These are phyloP conservation scores for Acomys russatus DNA, from an alignment of 2,797 vertebrate genomes.

Conservation along the genomic window DNA sequence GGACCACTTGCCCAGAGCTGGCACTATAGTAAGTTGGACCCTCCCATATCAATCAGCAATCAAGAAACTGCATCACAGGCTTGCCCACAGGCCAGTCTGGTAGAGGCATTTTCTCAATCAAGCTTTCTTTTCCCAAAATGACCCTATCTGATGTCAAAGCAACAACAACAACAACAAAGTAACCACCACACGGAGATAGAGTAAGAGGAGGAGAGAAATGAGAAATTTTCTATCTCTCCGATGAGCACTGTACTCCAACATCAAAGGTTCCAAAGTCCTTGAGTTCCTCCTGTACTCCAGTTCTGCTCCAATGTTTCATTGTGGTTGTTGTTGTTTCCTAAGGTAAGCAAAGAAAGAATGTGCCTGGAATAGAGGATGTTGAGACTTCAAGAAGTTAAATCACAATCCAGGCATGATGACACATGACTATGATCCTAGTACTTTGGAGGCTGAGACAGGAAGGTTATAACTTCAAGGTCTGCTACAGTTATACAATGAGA, in stretches of 20 bases:
- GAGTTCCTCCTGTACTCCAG: too few species aligned
- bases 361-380: neutral
- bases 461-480: neutral
- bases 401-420: neutral
- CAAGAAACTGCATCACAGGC: neutral
- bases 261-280: neutral
- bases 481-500: neutral
- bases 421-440: neutral
- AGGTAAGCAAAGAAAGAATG: neutral
- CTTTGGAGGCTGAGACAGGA: neutral
- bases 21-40: neutral
- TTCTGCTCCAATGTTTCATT: constrained; percentile 8
- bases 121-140: neutral
- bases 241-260: neutral
- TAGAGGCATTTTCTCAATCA: neutral
- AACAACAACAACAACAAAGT: neutral
- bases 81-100: neutral
- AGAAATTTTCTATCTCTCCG: neutral
- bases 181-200: neutral
- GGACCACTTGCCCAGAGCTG: neutral
- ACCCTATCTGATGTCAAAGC: neutral
- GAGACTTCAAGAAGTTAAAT: constrained; percentile 29
- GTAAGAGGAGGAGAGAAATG: neutral
- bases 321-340: neutral
- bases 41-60: neutral